Conservation (phyloP, 1,140 invertebrate genomes). For the Dryas iulia region DNA sequence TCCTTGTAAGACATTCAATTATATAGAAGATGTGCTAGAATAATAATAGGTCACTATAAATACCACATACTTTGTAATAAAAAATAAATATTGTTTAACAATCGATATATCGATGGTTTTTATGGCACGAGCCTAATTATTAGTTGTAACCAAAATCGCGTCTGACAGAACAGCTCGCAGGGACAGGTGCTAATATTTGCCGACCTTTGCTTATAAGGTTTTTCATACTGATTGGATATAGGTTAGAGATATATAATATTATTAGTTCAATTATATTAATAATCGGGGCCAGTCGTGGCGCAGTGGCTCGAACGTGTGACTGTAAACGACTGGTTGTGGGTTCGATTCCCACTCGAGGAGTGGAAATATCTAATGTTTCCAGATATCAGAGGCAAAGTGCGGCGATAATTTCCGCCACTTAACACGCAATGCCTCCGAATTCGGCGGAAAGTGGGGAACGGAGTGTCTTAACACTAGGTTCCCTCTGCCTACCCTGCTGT, state of each 20-base stretch:
- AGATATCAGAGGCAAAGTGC: not conserved
- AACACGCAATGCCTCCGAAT: not conserved
- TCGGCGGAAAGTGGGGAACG: not conserved
- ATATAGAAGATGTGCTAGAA: not conserved
- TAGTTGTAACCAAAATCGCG: constrained; percentile 41
- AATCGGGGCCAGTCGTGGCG: no score
- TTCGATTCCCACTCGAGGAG: no score
- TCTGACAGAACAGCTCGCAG: constrained; percentile 48
- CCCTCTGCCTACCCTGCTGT: not conserved
- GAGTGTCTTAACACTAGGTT: not conserved
- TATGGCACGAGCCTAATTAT: constrained; percentile 22
- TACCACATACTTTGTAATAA: not conserved
- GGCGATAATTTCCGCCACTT: not conserved
- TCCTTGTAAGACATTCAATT: not conserved
- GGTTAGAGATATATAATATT: no score
- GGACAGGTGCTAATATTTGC: constrained; percentile 55
- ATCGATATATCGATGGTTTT: constrained; percentile 25
- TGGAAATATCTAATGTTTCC: not conserved
- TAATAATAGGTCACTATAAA: not conserved
- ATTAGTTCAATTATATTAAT: no score
- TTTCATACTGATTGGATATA: constrained; percentile 24
- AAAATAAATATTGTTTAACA: constrained; percentile 9
- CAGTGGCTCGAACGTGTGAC: no score
- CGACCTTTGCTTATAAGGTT: constrained; percentile 22
- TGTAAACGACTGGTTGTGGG: no score